Evolutionary conservation across 2,113 vertebrate species (phyloP), one percentile per base, ranked within the genome.

Genomic region (Silurus meridionalis): DNA sequence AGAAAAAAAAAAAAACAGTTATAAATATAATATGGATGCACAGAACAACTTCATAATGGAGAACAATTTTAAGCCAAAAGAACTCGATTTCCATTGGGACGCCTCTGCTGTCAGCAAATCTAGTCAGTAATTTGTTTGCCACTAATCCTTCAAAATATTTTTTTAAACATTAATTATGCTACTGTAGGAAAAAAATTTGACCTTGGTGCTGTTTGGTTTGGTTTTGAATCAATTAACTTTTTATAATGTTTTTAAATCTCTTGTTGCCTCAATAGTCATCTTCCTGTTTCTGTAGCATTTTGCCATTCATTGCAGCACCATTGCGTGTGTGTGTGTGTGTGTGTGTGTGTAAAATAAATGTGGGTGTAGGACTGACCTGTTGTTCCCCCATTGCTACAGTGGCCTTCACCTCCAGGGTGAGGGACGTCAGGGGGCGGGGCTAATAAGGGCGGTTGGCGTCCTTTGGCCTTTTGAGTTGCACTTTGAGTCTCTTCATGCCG

Each of bases 401-500:
- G 92, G 93, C 93, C 91, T 92, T 92, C 91, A 92, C 93, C 86
- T 87, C 93, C 93, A 86, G 85, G 92, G 85, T 90, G 87, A 93
- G 92, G 86, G 90, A 91, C 72, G 89, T 92, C 91, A 88, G 90
- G 83, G 78, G 91, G 58, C 71, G 80, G 88, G 94, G 93, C 97
- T 97, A 99, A 94, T 99, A 99, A 87, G 98, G 98, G 93, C 97
- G 97, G 94, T 98, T 99, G 94, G 98, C 97, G 89, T 99, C 98
- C 94, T 99, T 99, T 93, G 98, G 98, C 96, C 98, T 95, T 95
- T 99, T 99, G 91, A 99, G 96, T 95, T 99, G 98, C 94, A 99
- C 98, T 93, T 99, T 99, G 94, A 99, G 97, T 94, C 98, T 97
- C 94, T 99, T 99, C 97, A 98, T 99, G 94, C 98, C 98, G 93